These are phyloP conservation scores for Brotogeris chrysoptera DNA, from an alignment of 2,797 vertebrate genomes.

Conservation along the genomic window DNA sequence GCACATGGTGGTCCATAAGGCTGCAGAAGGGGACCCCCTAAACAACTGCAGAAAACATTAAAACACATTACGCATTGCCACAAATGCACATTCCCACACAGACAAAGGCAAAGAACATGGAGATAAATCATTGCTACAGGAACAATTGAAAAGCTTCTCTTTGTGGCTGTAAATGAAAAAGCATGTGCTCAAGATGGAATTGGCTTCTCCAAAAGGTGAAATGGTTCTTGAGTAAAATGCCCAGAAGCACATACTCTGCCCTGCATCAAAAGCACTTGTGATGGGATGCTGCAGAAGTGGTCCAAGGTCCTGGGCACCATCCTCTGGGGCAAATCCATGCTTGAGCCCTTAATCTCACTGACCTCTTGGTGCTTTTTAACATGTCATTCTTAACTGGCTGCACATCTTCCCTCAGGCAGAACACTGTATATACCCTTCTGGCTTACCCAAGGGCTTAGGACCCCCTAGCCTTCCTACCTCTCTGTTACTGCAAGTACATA, in stretches of 20 bases:
- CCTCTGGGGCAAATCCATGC: neutral
- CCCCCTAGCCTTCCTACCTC: neutral
- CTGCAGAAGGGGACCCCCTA: neutral
- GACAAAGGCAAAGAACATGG: constrained; percentile 10
- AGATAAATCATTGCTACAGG: neutral
- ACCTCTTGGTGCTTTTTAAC: neutral
- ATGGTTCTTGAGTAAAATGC: neutral
- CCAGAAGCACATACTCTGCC: neutral
- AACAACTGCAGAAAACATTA: constrained; percentile 23
- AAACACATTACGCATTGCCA: neutral
- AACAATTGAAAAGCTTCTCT: constrained; percentile 22
- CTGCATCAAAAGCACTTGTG: neutral
- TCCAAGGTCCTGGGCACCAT: neutral
- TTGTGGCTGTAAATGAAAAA: neutral
- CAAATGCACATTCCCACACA: constrained; percentile 31
- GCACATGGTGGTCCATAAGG: constrained; percentile 8
- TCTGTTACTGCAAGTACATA: neutral
- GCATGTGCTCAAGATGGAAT: neutral
- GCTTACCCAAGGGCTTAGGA: neutral
- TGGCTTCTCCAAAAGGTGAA: neutral
- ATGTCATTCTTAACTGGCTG: neutral
- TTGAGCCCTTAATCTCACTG: neutral
- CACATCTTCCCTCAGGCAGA: neutral
- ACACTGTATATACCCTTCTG: neutral
- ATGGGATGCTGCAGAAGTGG: neutral